phyloP scores from a whole-genome alignment of 2,113 vertebrate species.

The Mobula birostris region DNA sequence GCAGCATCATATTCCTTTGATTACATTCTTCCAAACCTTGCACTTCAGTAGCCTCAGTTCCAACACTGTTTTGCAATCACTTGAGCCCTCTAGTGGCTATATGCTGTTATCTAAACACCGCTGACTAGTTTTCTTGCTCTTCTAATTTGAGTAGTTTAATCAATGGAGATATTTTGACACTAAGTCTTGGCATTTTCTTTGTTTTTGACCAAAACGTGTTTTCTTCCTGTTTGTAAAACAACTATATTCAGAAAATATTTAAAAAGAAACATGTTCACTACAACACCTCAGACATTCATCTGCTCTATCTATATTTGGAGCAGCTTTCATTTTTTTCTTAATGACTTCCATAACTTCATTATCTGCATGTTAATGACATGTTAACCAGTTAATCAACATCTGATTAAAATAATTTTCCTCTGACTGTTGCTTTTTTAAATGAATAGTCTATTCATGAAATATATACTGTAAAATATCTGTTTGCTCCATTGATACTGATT shows the following conservation, averaged over 20 bases:
- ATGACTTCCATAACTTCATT: not conserved
- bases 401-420: not conserved
- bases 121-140: not conserved
- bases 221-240: not conserved
- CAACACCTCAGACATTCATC: too few species aligned
- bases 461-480: not conserved
- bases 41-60: not conserved
- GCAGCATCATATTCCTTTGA: not conserved
- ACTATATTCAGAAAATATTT: not conserved
- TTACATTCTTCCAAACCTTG: not conserved
- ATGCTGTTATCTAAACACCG: not conserved
- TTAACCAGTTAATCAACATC: not conserved
- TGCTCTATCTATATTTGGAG: not conserved
- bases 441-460: not conserved
- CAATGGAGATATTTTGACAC: not conserved
- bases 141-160: not conserved
- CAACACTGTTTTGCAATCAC: slow-evolving; percentile 1
- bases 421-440: not conserved
- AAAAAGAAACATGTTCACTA: not conserved
- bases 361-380: not conserved
- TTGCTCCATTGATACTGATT: not conserved
- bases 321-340: not conserved
- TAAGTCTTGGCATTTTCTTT: not conserved
- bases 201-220: not conserved
- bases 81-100: slow-evolving; percentile 34